Conservation (phyloP, 1,140 invertebrate species). For the Trichomalopsis sarcophagae region DNA sequence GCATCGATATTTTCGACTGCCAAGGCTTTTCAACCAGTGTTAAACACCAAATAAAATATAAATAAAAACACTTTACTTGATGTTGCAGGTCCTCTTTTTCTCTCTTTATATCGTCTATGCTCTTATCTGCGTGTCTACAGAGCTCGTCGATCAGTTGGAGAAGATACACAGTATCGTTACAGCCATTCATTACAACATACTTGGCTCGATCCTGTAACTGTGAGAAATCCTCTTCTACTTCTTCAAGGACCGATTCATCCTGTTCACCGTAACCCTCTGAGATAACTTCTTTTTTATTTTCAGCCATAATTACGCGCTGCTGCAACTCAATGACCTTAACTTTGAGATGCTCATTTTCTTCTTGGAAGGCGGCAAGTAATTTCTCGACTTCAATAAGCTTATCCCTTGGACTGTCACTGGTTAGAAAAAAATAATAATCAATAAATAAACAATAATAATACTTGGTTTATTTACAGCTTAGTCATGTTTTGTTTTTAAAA, state of each 20-base stretch:
- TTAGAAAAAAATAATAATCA: neutral
- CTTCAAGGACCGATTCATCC: conserved; percentile 58
- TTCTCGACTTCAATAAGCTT: conserved; percentile 73
- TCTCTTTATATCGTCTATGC: conserved; percentile 78
- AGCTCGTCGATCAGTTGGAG: conserved; percentile 79
- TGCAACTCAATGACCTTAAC: conserved; percentile 76
- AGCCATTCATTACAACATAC: conserved; percentile 70
- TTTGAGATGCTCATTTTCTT: conserved; percentile 76
- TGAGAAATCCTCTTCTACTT: conserved; percentile 66
- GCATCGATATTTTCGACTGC: conserved; percentile 53
- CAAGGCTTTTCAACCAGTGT: neutral
- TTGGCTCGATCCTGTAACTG: conserved; percentile 74
- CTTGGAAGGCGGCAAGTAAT: conserved; percentile 73
- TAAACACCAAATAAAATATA: conserved; percentile 15
- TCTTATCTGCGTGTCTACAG: conserved; percentile 77
- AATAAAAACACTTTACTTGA: conserved; percentile 76
- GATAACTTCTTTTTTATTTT: conserved; percentile 78
- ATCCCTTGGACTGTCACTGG: conserved; percentile 65
- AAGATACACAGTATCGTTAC: conserved; percentile 72
- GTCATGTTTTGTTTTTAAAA: neutral
- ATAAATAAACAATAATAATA: neutral
- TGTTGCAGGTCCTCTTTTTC: conserved; percentile 83
- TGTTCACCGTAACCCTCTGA: conserved; percentile 79
- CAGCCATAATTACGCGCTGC: conserved; percentile 70
- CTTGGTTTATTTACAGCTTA: neutral